A percentile compares a stretch with the other conserved stretches of the same genome.
Evolutionary conservation across 1,140 invertebrate genomes (phyloP).

Genomic region (Drosophila murphyi): DNA sequence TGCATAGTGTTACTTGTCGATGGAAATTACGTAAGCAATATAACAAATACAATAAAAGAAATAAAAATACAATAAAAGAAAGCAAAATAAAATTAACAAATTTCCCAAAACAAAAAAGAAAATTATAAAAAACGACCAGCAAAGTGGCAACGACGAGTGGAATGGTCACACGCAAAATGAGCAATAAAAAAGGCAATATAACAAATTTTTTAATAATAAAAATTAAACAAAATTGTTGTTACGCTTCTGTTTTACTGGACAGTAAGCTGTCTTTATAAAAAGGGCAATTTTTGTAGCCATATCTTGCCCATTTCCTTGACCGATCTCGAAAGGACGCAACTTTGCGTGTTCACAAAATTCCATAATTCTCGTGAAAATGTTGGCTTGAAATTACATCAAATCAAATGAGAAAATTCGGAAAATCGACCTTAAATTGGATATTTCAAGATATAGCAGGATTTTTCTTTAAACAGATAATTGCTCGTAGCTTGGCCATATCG

Average conservation of each 20-base stretch:
- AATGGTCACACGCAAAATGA: conserved; percentile 41
- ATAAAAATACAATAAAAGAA: conserved; percentile 22
- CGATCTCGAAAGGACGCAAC: too few relatives aligned
- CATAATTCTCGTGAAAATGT: too few relatives aligned
- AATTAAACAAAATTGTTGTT: conserved; percentile 60
- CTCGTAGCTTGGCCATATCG: too few relatives aligned
- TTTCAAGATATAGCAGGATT: too few relatives aligned
- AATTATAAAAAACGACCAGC: conserved; percentile 17
- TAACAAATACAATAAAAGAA: conserved; percentile 35
- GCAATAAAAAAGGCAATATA: conserved; percentile 75
- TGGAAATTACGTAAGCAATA: conserved; percentile 21
- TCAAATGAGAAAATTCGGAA: too few relatives aligned
- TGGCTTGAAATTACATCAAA: too few relatives aligned
- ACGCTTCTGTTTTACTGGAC: conserved; percentile 1
- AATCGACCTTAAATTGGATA: too few relatives aligned
- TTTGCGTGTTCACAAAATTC: too few relatives aligned
- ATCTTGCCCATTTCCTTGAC: too few relatives aligned
- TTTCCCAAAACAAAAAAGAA: neutral
- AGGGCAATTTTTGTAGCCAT: too few relatives aligned
- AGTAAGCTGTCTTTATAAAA: neutral
- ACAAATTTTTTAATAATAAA: conserved; percentile 80
- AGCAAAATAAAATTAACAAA: conserved; percentile 14
- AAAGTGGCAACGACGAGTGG: conserved; percentile 28
- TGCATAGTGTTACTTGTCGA: conserved; percentile 36
- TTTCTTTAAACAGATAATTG: too few relatives aligned